phyloP scores from a whole-genome alignment of 2,797 vertebrate genomes.

The Limosa lapponica region DNA sequence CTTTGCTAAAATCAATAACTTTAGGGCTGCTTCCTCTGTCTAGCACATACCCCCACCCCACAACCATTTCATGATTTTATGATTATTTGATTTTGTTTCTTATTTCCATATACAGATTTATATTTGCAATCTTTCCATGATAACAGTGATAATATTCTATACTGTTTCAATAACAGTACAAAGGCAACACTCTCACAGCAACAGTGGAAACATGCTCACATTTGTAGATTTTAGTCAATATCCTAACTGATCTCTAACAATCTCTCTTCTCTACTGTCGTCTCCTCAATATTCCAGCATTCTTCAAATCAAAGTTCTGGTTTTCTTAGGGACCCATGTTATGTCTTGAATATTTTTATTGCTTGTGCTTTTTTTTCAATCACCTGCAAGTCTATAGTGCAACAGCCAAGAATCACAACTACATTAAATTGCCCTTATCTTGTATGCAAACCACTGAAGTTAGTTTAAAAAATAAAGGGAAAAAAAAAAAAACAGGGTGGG shows the following conservation, averaged over 20 bases:
- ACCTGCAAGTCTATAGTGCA: neutral
- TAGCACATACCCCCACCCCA: neutral
- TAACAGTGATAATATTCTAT: neutral
- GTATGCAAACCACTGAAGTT: neutral
- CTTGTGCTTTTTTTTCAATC: neutral
- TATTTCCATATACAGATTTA: neutral
- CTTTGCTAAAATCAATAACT: constrained; percentile 72
- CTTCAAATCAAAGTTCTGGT: neutral
- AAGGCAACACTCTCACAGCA: neutral
- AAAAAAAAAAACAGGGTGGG: neutral
- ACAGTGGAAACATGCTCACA: neutral
- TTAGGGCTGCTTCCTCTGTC: constrained; percentile 40
- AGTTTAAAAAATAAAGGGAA: neutral
- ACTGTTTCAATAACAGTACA: neutral
- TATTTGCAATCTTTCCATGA: neutral
- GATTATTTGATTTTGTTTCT: constrained; percentile 8
- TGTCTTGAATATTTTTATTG: neutral
- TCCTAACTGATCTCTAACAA: neutral
- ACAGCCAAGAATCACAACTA: neutral
- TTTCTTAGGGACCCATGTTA: neutral
- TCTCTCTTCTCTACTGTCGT: neutral
- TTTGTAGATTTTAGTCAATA: neutral
- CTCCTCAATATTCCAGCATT: neutral
- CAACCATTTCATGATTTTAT: neutral
- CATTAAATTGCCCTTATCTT: neutral